Evolutionary conservation across 2,113 vertebrate species (phyloP).

Genomic region (Lutjanus erythropterus): DNA sequence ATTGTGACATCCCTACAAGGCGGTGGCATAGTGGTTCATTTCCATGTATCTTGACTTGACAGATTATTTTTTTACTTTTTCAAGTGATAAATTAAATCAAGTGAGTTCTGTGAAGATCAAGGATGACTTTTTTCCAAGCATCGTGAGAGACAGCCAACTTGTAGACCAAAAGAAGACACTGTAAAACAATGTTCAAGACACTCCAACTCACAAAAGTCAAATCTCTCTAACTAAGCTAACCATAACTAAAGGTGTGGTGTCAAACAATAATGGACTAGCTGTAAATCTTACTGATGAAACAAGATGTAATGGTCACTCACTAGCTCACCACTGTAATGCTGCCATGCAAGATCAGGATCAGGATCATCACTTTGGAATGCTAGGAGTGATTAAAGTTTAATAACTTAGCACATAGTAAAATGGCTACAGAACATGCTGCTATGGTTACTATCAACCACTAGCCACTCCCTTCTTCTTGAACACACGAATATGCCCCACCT

Average conservation of each 20-base stretch:
- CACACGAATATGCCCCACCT: not conserved
- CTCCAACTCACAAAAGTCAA: not conserved
- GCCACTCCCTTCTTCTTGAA: constrained; percentile 47
- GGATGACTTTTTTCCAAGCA: not conserved
- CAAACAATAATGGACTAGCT: not conserved
- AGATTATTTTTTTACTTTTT: not conserved
- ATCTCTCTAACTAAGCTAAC: not conserved
- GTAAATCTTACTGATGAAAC: not conserved
- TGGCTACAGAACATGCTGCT: not conserved
- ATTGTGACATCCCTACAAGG: no score
- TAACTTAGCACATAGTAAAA: not conserved
- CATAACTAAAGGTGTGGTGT: not conserved
- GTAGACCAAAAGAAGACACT: not conserved
- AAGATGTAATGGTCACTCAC: not conserved
- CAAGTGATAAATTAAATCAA: not conserved
- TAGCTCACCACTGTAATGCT: not conserved
- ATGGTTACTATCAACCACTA: constrained; percentile 16
- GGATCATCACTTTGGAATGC: constrained; percentile 14
- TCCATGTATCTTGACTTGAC: no score
- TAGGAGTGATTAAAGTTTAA: not conserved
- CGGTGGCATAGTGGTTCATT: no score
- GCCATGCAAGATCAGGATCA: no score
- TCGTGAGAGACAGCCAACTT: not conserved
- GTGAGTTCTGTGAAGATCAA: not conserved
- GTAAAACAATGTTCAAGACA: not conserved